A percentile compares a stretch with the other conserved stretches of the same genome.
Conservation (phyloP, 2,888 invertebrate genomes). For the Cryptocephalus primarius region DNA sequence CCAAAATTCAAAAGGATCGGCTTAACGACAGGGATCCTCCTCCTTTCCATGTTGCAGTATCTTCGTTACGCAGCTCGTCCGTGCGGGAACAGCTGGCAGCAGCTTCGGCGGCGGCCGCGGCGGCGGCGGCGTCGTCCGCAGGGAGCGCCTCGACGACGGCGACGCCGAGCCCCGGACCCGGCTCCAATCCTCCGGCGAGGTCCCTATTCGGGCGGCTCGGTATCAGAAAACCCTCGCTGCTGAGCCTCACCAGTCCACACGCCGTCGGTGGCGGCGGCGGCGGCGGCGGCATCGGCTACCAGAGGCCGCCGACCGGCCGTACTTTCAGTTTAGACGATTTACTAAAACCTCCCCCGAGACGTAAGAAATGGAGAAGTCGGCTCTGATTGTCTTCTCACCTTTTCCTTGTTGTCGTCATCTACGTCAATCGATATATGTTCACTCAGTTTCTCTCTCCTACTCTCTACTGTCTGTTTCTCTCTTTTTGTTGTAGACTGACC, state of each 20-base stretch:
- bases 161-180: slow-evolving; percentile 35
- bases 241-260: slow-evolving; percentile 64
- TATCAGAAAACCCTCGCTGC: slow-evolving; percentile 79
- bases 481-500: slow-evolving; percentile 18
- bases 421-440: no score
- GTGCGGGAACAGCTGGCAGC: slow-evolving; percentile 46
- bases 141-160: slow-evolving; percentile 22
- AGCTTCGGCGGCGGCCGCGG: slow-evolving; percentile 33
- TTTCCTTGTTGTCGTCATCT: no score
- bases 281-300: background rate
- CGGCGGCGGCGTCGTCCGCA: background rate
- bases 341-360: slow-evolving; percentile 72
- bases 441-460: background rate
- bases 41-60: slow-evolving; percentile 4
- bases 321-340: slow-evolving; percentile 84
- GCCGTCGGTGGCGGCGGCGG: slow-evolving; percentile 31
- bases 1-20: no score
- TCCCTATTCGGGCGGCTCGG: slow-evolving; percentile 74
- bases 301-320: slow-evolving; percentile 55
- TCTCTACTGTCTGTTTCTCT: slow-evolving; percentile 10
- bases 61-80: slow-evolving; percentile 43
- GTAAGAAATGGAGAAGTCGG: slow-evolving; percentile 41
- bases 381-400: background rate
- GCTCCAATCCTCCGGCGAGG: slow-evolving; percentile 40
- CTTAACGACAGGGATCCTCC: no score